Conservation (phyloP, 2,797 vertebrate species). For the Xerus rutilus region DNA sequence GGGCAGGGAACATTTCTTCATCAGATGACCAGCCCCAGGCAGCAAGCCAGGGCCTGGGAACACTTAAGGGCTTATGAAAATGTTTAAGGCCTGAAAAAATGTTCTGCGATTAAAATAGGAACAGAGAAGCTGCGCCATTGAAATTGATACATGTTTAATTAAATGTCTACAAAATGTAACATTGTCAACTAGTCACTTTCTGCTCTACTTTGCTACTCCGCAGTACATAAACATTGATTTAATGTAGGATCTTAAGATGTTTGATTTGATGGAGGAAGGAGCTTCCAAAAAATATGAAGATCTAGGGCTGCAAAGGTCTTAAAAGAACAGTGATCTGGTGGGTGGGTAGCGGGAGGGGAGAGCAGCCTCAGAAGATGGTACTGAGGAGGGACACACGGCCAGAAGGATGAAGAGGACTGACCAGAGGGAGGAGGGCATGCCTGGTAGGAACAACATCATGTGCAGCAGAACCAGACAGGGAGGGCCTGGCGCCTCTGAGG, state of each 20-base stretch:
- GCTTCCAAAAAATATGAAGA: neutral
- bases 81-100: neutral
- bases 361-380: neutral
- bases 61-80: neutral
- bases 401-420: neutral
- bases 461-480: neutral
- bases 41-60: neutral
- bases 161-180: slow-evolving; percentile 41
- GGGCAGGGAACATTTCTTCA: fast-evolving
- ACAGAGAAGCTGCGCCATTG: neutral
- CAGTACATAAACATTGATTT: neutral
- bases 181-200: slow-evolving; percentile 56
- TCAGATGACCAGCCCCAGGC: neutral
- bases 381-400: neutral
- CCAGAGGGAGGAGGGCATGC: neutral
- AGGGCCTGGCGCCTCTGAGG: neutral
- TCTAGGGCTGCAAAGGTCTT: neutral
- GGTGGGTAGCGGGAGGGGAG: no score
- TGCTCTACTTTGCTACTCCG: neutral
- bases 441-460: neutral
- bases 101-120: neutral
- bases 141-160: slow-evolving; percentile 57
- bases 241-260: neutral
- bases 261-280: neutral
- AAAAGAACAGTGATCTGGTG: neutral